Evolutionary conservation across 1,140 invertebrate species (phyloP).

Genomic region (Drosophila melanica): DNA sequence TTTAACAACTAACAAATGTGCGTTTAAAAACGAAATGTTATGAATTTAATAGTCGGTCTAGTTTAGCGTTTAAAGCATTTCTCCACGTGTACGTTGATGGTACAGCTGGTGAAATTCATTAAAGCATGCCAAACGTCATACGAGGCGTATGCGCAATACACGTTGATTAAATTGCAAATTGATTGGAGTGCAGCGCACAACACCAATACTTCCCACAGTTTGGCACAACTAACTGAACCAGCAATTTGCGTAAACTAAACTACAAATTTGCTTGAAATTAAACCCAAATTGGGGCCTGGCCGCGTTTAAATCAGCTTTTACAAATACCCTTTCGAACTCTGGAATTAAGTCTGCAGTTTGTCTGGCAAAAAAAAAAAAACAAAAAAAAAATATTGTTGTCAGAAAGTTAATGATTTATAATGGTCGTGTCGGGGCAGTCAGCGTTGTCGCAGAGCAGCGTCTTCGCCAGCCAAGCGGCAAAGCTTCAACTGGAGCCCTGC

Average conservation of each 20-base stretch:
- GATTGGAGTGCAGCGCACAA: conserved; percentile 17
- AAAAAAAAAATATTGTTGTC: conserved; percentile 68
- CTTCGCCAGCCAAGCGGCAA: conserved; percentile 30
- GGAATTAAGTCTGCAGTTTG: conserved; percentile 16
- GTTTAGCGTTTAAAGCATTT: not conserved
- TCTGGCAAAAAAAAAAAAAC: conserved; percentile 16
- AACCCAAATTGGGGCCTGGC: not conserved
- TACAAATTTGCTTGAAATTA: conserved; percentile 6
- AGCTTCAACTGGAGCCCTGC: conserved; percentile 8
- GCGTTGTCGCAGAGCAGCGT: conserved; percentile 14
- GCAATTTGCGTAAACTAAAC: too few species aligned
- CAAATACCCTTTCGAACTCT: conserved; percentile 4
- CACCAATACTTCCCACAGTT: not conserved
- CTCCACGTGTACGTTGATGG: not conserved
- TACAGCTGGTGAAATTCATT: conserved; percentile 11
- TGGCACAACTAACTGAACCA: not conserved
- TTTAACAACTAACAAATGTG: too few species aligned
- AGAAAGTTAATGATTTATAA: conserved; percentile 83
- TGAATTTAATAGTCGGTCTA: too few species aligned
- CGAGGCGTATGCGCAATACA: conserved; percentile 13
- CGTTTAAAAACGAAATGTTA: too few species aligned
- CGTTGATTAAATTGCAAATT: conserved; percentile 18
- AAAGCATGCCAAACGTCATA: conserved; percentile 5
- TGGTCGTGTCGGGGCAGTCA: conserved; percentile 66
- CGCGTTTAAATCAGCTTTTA: conserved; percentile 12